Evolutionary conservation across 2,888 invertebrate genomes (phyloP).

Genomic region (Plebejus anna): DNA sequence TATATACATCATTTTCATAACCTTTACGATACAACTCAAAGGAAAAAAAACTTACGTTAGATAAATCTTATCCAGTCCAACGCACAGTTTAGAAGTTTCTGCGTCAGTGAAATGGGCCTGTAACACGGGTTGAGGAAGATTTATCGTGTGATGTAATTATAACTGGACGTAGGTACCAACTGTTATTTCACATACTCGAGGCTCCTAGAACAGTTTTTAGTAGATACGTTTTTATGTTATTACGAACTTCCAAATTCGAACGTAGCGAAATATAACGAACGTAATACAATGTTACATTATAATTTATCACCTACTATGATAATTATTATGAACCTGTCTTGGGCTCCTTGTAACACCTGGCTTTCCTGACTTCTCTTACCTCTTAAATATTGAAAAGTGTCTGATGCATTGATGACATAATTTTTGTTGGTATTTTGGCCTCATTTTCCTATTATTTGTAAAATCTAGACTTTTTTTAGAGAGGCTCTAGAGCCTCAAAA

Average conservation of each 20-base stretch:
- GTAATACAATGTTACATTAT: too few relatives aligned
- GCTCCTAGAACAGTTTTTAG: not conserved
- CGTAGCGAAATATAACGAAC: not conserved
- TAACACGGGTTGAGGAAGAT: slow-evolving; percentile 32
- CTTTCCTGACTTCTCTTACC: too few relatives aligned
- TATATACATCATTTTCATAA: not conserved
- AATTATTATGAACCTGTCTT: too few relatives aligned
- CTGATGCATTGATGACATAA: too few relatives aligned
- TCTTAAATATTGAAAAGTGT: too few relatives aligned
- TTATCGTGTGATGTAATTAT: slow-evolving; percentile 33
- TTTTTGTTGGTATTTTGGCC: too few relatives aligned
- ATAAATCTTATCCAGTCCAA: slow-evolving; percentile 29
- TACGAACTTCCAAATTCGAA: not conserved
- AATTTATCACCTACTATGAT: too few relatives aligned
- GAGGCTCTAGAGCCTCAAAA: too few relatives aligned
- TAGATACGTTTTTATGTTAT: not conserved
- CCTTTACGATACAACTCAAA: slow-evolving; percentile 3
- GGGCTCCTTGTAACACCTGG: too few relatives aligned
- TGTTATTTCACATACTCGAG: not conserved
- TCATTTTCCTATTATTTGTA: too few relatives aligned
- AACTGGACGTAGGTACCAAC: slow-evolving; percentile 11
- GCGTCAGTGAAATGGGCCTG: slow-evolving; percentile 13
- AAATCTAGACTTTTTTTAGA: too few relatives aligned
- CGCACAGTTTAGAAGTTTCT: slow-evolving; percentile 29
- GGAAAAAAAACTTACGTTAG: slow-evolving; percentile 11